These are phyloP conservation scores for Scyliorhinus canicula DNA, from an alignment of 2,797 vertebrate genomes.

Conservation along the genomic window DNA sequence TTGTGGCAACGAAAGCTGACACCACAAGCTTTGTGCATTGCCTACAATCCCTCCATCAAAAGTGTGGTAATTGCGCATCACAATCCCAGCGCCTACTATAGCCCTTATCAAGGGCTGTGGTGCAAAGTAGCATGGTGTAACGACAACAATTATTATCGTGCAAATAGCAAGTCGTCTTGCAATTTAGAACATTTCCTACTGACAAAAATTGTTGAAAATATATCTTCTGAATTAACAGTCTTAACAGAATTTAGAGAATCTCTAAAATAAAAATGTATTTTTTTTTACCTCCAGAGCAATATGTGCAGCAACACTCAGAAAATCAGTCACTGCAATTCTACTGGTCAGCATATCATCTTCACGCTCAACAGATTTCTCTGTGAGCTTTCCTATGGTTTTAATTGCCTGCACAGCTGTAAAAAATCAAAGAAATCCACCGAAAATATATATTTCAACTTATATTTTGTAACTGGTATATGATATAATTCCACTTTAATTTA, in stretches of 20 bases:
- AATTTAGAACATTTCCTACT: background rate
- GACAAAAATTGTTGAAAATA: background rate
- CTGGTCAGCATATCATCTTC: constrained; percentile 55
- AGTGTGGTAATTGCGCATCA: background rate
- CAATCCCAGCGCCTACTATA: background rate
- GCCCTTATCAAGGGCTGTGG: too few relatives aligned
- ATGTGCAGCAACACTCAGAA: constrained; percentile 76
- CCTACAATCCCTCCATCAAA: background rate
- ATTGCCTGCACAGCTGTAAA: constrained; percentile 67
- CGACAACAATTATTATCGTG: background rate
- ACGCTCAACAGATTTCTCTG: constrained; percentile 45
- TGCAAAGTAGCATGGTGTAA: too few relatives aligned
- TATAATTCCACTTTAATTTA: constrained; percentile 10
- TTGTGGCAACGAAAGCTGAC: background rate
- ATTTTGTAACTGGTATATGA: background rate
- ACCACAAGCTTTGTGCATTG: background rate
- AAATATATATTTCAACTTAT: background rate
- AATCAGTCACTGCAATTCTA: constrained; percentile 56
- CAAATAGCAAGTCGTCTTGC: background rate
- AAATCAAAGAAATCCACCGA: background rate
- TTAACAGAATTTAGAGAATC: too few relatives aligned
- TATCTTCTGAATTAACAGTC: background rate
- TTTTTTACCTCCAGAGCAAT: constrained; percentile 78
- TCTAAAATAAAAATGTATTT: constrained; percentile 34
- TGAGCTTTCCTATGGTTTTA: constrained; percentile 59